Conservation (phyloP, 2,888 invertebrate genomes). For the Morpho achilles region DNA sequence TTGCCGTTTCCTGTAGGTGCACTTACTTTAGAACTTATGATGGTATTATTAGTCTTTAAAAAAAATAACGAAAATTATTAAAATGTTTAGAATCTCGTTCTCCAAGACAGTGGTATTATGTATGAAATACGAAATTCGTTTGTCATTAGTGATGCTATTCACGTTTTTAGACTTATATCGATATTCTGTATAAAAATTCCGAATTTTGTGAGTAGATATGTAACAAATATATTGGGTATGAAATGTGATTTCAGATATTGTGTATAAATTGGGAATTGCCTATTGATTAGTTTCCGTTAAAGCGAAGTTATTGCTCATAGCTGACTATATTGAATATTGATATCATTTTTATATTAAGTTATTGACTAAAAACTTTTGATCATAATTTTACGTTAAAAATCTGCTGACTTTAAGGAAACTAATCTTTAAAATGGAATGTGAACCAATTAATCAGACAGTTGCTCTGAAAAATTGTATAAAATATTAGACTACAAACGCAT, state of each 20-base stretch:
- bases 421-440: conserved; percentile 35
- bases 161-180: conserved; percentile 67
- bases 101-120: conserved; percentile 70
- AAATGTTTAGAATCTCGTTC: conserved; percentile 74
- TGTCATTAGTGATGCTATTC: conserved; percentile 62
- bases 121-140: conserved; percentile 59
- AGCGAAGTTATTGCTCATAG: conserved; percentile 28
- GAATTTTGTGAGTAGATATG: conserved; percentile 59
- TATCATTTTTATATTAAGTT: conserved; percentile 9
- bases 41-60: conserved; percentile 75
- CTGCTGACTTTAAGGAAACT: conserved; percentile 41
- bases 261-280: conserved; percentile 34
- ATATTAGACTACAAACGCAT: conserved; percentile 31
- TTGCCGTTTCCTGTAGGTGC: conserved; percentile 55
- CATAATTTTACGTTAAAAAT: conserved; percentile 2
- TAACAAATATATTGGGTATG: conserved; percentile 59
- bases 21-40: conserved; percentile 66
- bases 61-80: conserved; percentile 60
- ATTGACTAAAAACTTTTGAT: conserved; percentile 1
- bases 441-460: conserved; percentile 28
- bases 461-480: conserved; percentile 25
- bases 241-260: conserved; percentile 52
- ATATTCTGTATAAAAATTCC: conserved; percentile 68
- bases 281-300: conserved; percentile 42
- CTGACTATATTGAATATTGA: conserved; percentile 7